Evolutionary conservation across 2,888 invertebrate species (phyloP).

Genomic region (Phania funesta): DNA sequence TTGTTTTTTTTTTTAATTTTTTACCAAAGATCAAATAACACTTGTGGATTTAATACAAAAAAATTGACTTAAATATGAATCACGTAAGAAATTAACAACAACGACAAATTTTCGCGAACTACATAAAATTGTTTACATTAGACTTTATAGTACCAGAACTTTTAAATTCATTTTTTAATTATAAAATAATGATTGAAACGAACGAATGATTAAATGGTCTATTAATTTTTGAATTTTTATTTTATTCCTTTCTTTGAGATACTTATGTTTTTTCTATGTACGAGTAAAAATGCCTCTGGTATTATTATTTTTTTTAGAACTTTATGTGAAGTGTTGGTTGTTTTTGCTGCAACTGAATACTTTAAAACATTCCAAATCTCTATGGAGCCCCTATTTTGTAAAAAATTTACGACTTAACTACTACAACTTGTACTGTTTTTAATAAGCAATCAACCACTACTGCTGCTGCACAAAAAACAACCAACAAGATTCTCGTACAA

Average conservation of each 20-base stretch:
- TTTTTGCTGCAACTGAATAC: slow-evolving; percentile 57
- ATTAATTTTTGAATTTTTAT: not conserved
- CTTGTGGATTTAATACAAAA: slow-evolving; percentile 20
- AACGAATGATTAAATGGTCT: too few relatives aligned
- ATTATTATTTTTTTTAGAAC: slow-evolving; percentile 26
- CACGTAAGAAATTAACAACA: not conserved
- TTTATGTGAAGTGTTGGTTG: slow-evolving; percentile 60
- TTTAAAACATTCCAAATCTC: slow-evolving; percentile 43
- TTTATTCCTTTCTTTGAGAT: not conserved
- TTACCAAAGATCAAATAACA: slow-evolving; percentile 50
- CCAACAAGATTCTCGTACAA: slow-evolving; percentile 22
- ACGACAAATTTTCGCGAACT: slow-evolving; percentile 9
- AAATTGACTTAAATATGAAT: not conserved
- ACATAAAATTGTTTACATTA: not conserved
- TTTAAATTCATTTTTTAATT: not conserved
- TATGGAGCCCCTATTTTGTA: slow-evolving; percentile 62
- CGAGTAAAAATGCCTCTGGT: too few relatives aligned
- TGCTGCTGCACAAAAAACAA: slow-evolving; percentile 10
- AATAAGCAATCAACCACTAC: slow-evolving; percentile 24
- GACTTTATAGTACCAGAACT: slow-evolving; percentile 21
- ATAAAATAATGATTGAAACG: not conserved
- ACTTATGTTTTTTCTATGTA: not conserved
- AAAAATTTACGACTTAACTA: slow-evolving; percentile 26
- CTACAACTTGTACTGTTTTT: slow-evolving; percentile 8
- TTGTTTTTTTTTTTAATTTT: slow-evolving; percentile 1